phyloP scores from a whole-genome alignment of 2,113 vertebrate species.

The Anhinga rufa region DNA sequence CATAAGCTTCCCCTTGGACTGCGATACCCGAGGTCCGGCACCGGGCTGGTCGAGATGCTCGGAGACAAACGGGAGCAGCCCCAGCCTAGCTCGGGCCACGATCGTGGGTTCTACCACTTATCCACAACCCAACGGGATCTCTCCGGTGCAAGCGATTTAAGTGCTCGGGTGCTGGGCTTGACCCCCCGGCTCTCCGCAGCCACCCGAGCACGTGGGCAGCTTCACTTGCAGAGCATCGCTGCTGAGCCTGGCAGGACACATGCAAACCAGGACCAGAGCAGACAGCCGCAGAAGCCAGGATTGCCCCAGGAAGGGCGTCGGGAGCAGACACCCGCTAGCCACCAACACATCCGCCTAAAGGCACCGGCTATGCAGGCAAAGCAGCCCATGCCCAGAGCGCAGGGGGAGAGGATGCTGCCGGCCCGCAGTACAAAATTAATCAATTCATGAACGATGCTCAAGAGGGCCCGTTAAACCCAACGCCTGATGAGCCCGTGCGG shows the following conservation, averaged over 20 bases:
- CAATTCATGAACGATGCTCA: background rate
- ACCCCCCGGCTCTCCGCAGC: background rate
- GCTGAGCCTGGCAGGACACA: fast-evolving
- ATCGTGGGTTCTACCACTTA: background rate
- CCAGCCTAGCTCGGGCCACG: background rate
- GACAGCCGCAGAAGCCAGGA: background rate
- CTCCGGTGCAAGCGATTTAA: background rate
- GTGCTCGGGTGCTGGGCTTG: background rate
- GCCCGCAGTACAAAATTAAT: background rate
- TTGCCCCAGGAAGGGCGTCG: fast-evolving
- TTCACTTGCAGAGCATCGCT: background rate
- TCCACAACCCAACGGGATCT: background rate
- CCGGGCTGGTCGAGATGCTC: background rate
- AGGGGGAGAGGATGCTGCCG: background rate
- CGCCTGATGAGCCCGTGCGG: fast-evolving
- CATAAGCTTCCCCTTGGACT: background rate
- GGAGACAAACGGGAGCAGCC: background rate
- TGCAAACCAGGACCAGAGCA: background rate
- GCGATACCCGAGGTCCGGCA: background rate
- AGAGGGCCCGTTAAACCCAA: background rate
- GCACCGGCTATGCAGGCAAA: background rate
- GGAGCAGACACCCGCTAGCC: fast-evolving
- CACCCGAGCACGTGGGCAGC: background rate
- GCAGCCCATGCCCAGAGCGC: background rate
- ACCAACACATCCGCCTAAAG: fast-evolving